These are phyloP conservation scores for Paraescarpia echinospica DNA, from an alignment of 1,140 invertebrate genomes.

Conservation along the genomic window DNA sequence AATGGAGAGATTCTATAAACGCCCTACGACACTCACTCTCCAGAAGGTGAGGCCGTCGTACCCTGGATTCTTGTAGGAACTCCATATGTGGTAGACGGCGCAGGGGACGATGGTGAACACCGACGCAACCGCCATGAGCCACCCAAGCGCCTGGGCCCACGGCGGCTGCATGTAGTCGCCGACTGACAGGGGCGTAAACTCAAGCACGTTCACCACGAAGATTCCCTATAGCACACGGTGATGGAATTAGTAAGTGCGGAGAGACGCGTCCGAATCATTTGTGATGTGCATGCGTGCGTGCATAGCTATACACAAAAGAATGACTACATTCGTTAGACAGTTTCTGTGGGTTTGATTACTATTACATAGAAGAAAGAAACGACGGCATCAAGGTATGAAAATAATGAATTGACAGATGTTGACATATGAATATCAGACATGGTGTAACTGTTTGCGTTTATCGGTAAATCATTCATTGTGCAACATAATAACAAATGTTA, in stretches of 20 bases:
- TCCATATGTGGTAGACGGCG: conserved; percentile 12
- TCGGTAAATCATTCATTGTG: too few relatives aligned
- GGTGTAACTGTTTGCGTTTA: too few relatives aligned
- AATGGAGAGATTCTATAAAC: too few relatives aligned
- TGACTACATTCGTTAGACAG: too few relatives aligned
- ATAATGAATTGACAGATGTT: too few relatives aligned
- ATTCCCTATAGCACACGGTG: conserved; percentile 20
- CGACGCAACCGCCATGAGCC: conserved; percentile 27
- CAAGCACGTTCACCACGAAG: conserved; percentile 26
- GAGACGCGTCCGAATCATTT: background rate
- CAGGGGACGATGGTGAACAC: conserved; percentile 3
- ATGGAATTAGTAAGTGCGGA: background rate
- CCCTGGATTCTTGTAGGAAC: conserved; percentile 19
- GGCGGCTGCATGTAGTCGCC: conserved; percentile 17
- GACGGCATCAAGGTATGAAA: too few relatives aligned
- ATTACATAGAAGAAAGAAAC: too few relatives aligned
- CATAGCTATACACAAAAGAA: background rate
- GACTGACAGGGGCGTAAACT: conserved; percentile 22
- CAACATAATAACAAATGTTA: too few relatives aligned
- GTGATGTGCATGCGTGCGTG: background rate
- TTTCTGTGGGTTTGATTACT: too few relatives aligned
- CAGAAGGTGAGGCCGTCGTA: conserved; percentile 23
- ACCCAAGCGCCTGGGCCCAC: conserved; percentile 27
- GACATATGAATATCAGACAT: too few relatives aligned
- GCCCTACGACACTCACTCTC: conserved; percentile 16